phyloP scores from a whole-genome alignment of 2,113 vertebrate genomes.

The Heterochromis multidens region DNA sequence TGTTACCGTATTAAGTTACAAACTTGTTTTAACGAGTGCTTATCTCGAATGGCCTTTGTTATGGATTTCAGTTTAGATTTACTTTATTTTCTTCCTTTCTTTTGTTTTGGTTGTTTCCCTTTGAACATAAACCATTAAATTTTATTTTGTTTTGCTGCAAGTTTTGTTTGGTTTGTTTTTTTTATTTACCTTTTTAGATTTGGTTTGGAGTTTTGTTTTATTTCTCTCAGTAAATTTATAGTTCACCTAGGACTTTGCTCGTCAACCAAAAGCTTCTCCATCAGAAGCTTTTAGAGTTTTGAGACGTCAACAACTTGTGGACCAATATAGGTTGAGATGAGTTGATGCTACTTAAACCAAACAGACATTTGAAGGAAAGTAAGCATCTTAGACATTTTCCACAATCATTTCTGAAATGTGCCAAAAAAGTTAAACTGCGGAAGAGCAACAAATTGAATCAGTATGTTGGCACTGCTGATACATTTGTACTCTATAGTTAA shows the following conservation, averaged over 20 bases:
- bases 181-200: constrained; percentile 49
- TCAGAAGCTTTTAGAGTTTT: background rate
- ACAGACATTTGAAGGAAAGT: background rate
- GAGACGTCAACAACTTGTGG: background rate
- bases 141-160: constrained; percentile 94
- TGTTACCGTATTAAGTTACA: constrained; percentile 51
- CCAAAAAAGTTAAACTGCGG: background rate
- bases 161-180: constrained; percentile 93
- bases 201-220: constrained; percentile 8
- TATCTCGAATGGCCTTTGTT: constrained; percentile 85
- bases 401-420: background rate
- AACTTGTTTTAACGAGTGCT: constrained; percentile 77
- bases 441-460: background rate
- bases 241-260: background rate
- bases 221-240: background rate
- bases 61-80: constrained; percentile 84
- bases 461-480: background rate
- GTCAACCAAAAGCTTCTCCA: background rate
- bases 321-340: constrained; percentile 2
- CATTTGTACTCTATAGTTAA: background rate
- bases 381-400: background rate
- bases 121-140: constrained; percentile 99
- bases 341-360: background rate
- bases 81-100: constrained; percentile 73
- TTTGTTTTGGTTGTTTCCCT: constrained; percentile 86